These are phyloP conservation scores for Pangasianodon gigas DNA, from an alignment of 2,113 vertebrate genomes.

Conservation along the genomic window DNA sequence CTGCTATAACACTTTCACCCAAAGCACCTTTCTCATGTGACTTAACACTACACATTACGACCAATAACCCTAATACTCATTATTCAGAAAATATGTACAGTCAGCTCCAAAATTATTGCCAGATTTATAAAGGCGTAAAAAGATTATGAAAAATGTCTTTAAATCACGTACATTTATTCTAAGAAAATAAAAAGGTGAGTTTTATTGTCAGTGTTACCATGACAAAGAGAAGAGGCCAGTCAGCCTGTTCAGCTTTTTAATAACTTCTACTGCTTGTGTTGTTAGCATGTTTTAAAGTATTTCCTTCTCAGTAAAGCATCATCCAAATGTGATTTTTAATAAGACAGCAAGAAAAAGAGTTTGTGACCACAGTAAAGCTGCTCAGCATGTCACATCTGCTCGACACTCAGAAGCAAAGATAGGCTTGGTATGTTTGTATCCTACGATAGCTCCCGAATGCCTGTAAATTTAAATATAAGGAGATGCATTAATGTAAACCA, in stretches of 20 bases:
- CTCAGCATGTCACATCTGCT: neutral
- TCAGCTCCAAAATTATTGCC: neutral
- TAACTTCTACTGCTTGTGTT: too few relatives aligned
- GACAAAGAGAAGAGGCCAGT: neutral
- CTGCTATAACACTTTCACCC: neutral
- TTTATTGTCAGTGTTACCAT: neutral
- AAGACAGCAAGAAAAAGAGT: neutral
- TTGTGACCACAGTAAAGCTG: neutral
- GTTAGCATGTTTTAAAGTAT: neutral
- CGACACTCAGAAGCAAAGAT: neutral
- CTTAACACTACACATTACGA: neutral
- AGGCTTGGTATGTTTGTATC: neutral
- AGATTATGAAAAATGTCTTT: neutral
- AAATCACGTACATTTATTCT: neutral
- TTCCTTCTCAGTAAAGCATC: neutral
- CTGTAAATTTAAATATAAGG: neutral
- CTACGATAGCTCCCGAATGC: neutral
- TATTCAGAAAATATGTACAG: neutral
- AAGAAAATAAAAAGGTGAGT: neutral
- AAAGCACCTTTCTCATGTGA: conserved; percentile 1
- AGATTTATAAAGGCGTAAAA: neutral
- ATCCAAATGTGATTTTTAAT: neutral
- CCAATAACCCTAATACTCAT: neutral
- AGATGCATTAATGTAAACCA: neutral
- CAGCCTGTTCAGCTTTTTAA: too few relatives aligned